Percentiles rank a stretch among this genome's conserved stretches.
Conservation (phyloP, 2,113 vertebrate genomes). For the Phalacrocorax aristotelis region DNA sequence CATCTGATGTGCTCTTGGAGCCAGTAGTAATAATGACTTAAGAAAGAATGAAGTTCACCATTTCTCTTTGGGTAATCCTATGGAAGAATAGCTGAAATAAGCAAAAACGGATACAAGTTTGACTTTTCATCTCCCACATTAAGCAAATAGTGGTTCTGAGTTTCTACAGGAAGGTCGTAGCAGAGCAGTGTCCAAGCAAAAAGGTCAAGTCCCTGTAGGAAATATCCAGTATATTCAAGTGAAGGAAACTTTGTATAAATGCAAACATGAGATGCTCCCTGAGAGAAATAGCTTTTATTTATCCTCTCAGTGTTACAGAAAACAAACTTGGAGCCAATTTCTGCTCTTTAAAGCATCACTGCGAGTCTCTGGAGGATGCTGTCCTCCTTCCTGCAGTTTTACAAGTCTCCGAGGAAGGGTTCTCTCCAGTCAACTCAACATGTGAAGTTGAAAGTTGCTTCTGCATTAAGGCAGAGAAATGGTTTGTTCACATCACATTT, state of each 20-base stretch:
- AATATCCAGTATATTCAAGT: not conserved
- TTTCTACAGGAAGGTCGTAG: not conserved
- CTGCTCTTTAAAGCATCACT: not conserved
- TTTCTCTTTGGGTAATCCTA: not conserved
- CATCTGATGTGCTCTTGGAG: not conserved
- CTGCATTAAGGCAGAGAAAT: not conserved
- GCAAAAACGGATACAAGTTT: not conserved
- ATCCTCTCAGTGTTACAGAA: not conserved
- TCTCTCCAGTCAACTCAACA: accelerated
- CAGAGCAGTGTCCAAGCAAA: not conserved
- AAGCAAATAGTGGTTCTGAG: not conserved
- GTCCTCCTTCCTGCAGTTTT: not conserved
- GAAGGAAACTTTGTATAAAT: not conserved
- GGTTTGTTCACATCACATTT: not conserved
- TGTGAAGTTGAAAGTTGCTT: not conserved
- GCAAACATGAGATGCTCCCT: not conserved
- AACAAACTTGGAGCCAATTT: not conserved
- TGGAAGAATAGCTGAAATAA: not conserved
- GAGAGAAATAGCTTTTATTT: not conserved
- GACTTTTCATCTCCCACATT: not conserved
- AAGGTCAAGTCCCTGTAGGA: not conserved
- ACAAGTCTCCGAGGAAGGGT: not conserved
- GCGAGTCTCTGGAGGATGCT: not conserved
- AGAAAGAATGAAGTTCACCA: not conserved
- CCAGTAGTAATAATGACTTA: not conserved